phyloP scores from a whole-genome alignment of 1,140 invertebrate species.

The Drosophila asahinai region DNA sequence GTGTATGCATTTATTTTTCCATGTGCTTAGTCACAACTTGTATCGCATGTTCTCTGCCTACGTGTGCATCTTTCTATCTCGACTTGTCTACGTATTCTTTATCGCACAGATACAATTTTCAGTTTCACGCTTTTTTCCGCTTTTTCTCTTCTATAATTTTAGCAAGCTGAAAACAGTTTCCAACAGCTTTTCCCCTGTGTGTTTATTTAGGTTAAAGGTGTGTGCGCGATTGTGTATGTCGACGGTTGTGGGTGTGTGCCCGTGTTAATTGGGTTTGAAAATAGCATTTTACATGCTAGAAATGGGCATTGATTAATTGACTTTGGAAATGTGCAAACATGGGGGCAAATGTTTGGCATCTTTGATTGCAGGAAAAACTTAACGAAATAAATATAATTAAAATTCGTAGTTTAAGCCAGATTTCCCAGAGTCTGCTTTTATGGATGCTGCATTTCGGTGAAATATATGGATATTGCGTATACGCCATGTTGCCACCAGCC shows the following conservation, averaged over 20 bases:
- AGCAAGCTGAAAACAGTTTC: slow-evolving; percentile 32
- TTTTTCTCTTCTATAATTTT: slow-evolving; percentile 25
- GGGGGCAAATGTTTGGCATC: background rate
- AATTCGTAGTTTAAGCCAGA: background rate
- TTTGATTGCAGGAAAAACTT: background rate
- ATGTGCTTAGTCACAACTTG: slow-evolving; percentile 15
- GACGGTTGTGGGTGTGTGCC: slow-evolving; percentile 25
- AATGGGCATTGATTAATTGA: slow-evolving; percentile 36
- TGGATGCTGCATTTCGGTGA: background rate
- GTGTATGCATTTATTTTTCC: background rate
- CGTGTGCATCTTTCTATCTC: slow-evolving; percentile 15
- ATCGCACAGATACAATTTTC: slow-evolving; percentile 36
- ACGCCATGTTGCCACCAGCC: slow-evolving; percentile 13
- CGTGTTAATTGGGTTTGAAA: slow-evolving; percentile 42
- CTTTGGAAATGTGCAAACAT: slow-evolving; percentile 15
- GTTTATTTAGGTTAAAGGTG: slow-evolving; percentile 23
- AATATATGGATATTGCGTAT: slow-evolving; percentile 4
- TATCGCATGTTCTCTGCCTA: slow-evolving; percentile 22
- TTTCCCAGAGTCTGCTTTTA: background rate
- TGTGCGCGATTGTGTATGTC: slow-evolving; percentile 1
- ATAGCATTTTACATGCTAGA: slow-evolving; percentile 28
- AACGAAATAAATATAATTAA: background rate
- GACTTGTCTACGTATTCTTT: slow-evolving; percentile 11
- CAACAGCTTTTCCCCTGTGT: slow-evolving; percentile 34
- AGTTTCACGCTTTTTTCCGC: slow-evolving; percentile 2